Evolutionary conservation across 1,140 invertebrate species (phyloP).

Genomic region (Drosophila biarmipes): DNA sequence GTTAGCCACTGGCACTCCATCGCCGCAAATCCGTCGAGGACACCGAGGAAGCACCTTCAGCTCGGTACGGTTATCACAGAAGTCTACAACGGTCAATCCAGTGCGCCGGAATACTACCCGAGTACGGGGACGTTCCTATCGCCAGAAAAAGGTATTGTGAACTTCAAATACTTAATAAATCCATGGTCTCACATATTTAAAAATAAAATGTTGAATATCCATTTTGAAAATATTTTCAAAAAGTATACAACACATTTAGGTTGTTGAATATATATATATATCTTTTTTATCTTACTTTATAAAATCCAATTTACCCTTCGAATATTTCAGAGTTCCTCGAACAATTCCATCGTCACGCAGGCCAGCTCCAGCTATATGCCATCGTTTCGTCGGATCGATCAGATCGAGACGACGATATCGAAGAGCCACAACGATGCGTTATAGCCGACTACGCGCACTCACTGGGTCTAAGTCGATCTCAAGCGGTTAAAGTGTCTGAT

Average conservation of each 20-base stretch:
- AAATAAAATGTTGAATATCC: too few species aligned
- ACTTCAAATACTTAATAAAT: background rate
- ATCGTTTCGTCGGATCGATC: slow-evolving; percentile 81
- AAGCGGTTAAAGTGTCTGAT: slow-evolving; percentile 33
- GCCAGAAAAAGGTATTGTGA: slow-evolving; percentile 78
- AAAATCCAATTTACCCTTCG: too few species aligned
- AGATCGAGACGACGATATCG: slow-evolving; percentile 79
- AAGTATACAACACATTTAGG: too few species aligned
- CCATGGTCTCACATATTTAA: too few species aligned
- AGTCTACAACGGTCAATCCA: slow-evolving; percentile 84
- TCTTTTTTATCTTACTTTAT: too few species aligned
- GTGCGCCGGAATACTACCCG: slow-evolving; percentile 86
- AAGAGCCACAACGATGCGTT: slow-evolving; percentile 83
- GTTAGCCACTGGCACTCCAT: slow-evolving; percentile 83
- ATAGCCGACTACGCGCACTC: slow-evolving; percentile 74
- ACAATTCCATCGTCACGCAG: slow-evolving; percentile 82
- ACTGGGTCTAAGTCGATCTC: slow-evolving; percentile 68
- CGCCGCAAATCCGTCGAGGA: slow-evolving; percentile 79
- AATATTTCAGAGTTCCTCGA: slow-evolving; percentile 72
- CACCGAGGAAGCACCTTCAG: slow-evolving; percentile 85
- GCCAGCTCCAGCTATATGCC: slow-evolving; percentile 77
- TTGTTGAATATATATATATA: too few species aligned
- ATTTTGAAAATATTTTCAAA: too few species aligned
- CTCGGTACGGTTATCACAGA: slow-evolving; percentile 85
- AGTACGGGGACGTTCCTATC: slow-evolving; percentile 83